Conservation (phyloP, 2,797 vertebrate genomes). For the Hemibagrus guttatus region DNA sequence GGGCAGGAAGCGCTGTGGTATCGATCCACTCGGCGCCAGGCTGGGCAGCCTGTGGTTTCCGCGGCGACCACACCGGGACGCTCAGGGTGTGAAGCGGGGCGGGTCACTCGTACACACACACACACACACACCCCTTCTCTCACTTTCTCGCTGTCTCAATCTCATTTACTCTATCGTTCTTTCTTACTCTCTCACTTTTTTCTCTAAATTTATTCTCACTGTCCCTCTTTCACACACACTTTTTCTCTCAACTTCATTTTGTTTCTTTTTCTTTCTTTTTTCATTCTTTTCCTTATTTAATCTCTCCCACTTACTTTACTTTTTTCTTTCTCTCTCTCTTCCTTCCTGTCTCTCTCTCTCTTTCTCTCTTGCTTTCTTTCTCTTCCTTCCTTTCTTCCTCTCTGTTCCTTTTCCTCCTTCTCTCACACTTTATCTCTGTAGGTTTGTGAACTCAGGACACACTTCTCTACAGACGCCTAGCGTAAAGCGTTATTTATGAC, state of each 20-base stretch:
- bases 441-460: neutral
- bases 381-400: neutral
- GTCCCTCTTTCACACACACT: neutral
- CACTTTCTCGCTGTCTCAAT: neutral
- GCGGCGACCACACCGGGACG: slow-evolving; percentile 76
- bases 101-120: slow-evolving; percentile 42
- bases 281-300: neutral
- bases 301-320: neutral
- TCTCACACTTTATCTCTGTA: neutral
- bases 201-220: neutral
- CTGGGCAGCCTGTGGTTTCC: slow-evolving; percentile 94
- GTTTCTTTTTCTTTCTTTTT: neutral
- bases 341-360: neutral
- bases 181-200: slow-evolving; percentile 59
- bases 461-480: no score
- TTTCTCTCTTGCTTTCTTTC: neutral
- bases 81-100: slow-evolving; percentile 74
- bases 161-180: slow-evolving; percentile 19
- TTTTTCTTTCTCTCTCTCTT: neutral
- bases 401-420: neutral
- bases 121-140: slow-evolving; percentile 2
- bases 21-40: slow-evolving; percentile 98
- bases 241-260: neutral
- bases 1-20: slow-evolving; percentile 99
- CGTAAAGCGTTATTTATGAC: neutral